Percentiles rank a stretch among this genome's conserved stretches.
Evolutionary conservation across 2,888 invertebrate species (phyloP).

Genomic region (Pimpla rufipes): DNA sequence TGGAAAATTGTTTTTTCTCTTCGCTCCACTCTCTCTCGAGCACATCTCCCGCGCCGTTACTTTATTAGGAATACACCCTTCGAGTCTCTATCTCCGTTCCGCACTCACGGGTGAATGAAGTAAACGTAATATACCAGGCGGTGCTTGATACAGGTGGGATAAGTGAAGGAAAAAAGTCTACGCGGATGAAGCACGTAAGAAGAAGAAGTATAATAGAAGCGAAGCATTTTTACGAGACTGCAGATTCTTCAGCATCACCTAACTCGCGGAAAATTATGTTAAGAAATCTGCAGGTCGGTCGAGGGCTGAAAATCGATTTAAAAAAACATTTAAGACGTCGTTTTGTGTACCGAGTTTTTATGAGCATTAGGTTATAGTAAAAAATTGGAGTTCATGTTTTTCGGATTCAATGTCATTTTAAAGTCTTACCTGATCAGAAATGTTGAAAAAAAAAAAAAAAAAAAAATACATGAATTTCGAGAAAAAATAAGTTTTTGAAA

Average conservation of each 20-base stretch:
- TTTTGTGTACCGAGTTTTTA: no score
- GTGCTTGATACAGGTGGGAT: conserved; percentile 36
- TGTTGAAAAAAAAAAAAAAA: no score
- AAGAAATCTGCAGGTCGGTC: neutral
- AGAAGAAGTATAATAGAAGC: neutral
- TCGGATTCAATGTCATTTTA: no score
- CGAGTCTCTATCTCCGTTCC: conserved; percentile 21
- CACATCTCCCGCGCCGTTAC: conserved; percentile 49
- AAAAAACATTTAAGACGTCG: neutral
- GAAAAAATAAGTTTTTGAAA: no score
- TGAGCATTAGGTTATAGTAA: no score
- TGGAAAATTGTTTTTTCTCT: conserved; percentile 74
- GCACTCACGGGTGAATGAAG: conserved; percentile 53
- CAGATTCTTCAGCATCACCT: neutral
- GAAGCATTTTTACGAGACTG: neutral
- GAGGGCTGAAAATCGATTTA: neutral
- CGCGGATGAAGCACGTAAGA: neutral
- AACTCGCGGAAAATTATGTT: neutral
- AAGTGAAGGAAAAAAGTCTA: neutral
- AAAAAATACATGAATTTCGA: no score
- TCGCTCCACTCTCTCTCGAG: conserved; percentile 17
- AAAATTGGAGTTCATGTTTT: no score
- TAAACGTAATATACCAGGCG: conserved; percentile 43
- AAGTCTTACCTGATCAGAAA: no score
- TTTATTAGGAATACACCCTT: conserved; percentile 58